A percentile compares a stretch with the other conserved stretches of the same genome.
Conservation (phyloP, 2,797 vertebrate species). For the Borostomias antarcticus region DNA sequence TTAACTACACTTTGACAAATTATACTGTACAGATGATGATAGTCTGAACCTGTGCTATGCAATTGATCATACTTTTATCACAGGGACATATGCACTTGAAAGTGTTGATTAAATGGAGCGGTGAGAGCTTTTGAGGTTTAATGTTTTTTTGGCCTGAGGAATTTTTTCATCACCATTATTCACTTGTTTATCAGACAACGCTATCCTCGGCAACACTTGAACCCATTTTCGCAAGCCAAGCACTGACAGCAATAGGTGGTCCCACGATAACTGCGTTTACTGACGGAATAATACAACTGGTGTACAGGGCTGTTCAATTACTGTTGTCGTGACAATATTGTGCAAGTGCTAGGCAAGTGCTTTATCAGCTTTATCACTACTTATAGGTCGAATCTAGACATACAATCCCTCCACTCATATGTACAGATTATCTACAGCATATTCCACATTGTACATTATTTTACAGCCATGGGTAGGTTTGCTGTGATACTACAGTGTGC, state of each 20-base stretch:
- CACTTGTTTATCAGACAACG: constrained; percentile 44
- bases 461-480: not conserved
- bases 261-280: constrained; percentile 41
- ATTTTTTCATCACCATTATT: constrained; percentile 65
- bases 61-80: constrained; percentile 50
- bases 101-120: constrained; percentile 47
- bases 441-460: not conserved
- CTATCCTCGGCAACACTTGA: constrained; percentile 35
- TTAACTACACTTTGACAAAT: constrained; percentile 51
- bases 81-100: constrained; percentile 23
- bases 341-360: not conserved
- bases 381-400: not conserved
- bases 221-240: constrained; percentile 28
- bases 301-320: constrained; percentile 26
- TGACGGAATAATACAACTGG: constrained; percentile 40
- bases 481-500: not conserved
- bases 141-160: constrained; percentile 33
- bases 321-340: not conserved
- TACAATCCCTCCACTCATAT: not conserved
- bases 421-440: not conserved
- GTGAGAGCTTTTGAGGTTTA: constrained; percentile 49
- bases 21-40: constrained; percentile 30
- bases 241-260: constrained; percentile 20
- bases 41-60: constrained; percentile 37
- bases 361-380: constrained; percentile 37